These are phyloP conservation scores for Platyrinchus mystaceus DNA, from an alignment of 2,797 vertebrate genomes.

Conservation along the genomic window DNA sequence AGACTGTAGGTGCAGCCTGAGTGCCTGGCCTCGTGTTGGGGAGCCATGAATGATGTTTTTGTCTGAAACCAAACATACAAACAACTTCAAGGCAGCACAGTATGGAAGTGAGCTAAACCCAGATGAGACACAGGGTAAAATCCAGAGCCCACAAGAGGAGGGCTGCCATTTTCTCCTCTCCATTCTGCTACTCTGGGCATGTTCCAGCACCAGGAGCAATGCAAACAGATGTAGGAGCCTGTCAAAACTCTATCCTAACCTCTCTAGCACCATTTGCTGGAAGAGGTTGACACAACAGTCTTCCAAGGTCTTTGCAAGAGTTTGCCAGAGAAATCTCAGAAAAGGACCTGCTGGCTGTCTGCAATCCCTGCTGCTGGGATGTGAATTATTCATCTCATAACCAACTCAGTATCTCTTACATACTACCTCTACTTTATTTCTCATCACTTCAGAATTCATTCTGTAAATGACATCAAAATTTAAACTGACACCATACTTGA, in stretches of 20 bases:
- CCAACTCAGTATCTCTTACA: background rate
- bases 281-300: background rate
- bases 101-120: background rate
- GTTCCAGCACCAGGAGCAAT: background rate
- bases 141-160: background rate
- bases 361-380: background rate
- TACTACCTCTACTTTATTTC: background rate
- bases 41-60: background rate
- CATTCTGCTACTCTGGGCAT: background rate
- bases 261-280: background rate
- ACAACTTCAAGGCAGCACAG: background rate
- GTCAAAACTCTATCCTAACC: background rate
- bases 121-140: background rate
- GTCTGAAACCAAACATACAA: background rate
- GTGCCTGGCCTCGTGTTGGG: background rate
- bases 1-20: background rate
- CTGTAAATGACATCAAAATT: background rate
- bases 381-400: background rate
- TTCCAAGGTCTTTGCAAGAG: background rate
- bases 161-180: background rate
- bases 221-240: background rate
- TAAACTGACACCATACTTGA: background rate
- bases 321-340: background rate
- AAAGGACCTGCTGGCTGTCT: background rate
- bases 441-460: background rate